Percentiles rank a stretch among this genome's conserved stretches.
Evolutionary conservation across 2,888 invertebrate species (phyloP).

Genomic region (Axea sp.): DNA sequence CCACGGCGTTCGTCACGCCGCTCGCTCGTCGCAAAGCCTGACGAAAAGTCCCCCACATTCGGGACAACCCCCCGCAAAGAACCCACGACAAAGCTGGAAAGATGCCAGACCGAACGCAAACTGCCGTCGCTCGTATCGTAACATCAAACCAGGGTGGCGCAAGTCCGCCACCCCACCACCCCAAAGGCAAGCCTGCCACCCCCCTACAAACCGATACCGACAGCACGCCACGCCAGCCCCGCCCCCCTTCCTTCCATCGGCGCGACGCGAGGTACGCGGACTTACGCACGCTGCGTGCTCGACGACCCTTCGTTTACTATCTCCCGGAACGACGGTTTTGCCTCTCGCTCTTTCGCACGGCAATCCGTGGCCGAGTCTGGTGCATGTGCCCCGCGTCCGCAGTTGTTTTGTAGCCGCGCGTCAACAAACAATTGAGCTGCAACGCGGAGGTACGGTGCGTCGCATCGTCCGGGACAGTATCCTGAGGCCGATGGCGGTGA

Average conservation of each 20-base stretch:
- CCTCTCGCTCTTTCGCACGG: neutral
- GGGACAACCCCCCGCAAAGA: no score
- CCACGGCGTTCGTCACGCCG: constrained; percentile 20
- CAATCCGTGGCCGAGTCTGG: constrained; percentile 1
- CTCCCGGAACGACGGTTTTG: neutral
- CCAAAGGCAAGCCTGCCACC: neutral
- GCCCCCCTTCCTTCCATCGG: constrained; percentile 32
- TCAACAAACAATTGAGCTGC: constrained; percentile 27
- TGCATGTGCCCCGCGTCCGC: constrained; percentile 28
- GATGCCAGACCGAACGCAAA: no score
- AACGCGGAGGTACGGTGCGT: neutral
- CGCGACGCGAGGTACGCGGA: constrained; percentile 20
- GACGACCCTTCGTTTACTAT: constrained; percentile 23
- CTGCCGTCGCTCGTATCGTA: no score
- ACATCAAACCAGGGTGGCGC: no score
- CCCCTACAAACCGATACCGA: constrained; percentile 17
- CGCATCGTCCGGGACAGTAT: constrained; percentile 11
- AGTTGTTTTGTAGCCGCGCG: constrained; percentile 48
- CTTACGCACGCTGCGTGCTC: constrained; percentile 56
- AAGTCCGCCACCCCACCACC: neutral
- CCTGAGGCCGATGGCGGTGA: constrained; percentile 33
- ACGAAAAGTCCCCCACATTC: no score
- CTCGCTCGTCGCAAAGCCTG: neutral
- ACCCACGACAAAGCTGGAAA: no score
- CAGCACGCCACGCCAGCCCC: constrained; percentile 61